Percentiles rank a stretch among this genome's conserved stretches.
phyloP scores from a whole-genome alignment of 1,140 invertebrate species.

The Trachelipus rathkii region DNA sequence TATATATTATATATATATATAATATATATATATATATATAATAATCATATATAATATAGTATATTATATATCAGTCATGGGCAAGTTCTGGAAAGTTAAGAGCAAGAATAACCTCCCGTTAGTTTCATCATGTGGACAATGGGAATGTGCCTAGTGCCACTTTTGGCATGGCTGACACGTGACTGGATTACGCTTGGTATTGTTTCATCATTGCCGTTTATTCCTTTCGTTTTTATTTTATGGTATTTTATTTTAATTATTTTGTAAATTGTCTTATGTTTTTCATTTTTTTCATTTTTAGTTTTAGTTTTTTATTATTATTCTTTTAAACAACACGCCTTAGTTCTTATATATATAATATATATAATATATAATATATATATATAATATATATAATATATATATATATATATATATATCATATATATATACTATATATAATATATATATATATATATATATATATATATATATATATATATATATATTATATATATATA shows the following conservation, averaged over 20 bases:
- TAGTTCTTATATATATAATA: too few species aligned
- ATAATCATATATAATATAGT: too few species aligned
- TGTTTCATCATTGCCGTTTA: slow-evolving; percentile 47
- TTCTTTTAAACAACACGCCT: too few species aligned
- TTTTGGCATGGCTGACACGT: slow-evolving; percentile 48
- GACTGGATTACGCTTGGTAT: slow-evolving; percentile 48
- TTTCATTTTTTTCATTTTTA: neutral
- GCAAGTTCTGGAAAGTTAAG: slow-evolving; percentile 47
- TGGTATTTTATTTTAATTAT: slow-evolving; percentile 32
- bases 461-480: slow-evolving; percentile 10
- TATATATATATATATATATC: too few species aligned
- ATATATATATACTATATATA: too few species aligned
- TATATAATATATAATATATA: too few species aligned
- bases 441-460: slow-evolving; percentile 7
- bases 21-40: too few species aligned
- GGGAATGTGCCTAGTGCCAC: slow-evolving; percentile 48
- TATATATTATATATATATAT: too few species aligned
- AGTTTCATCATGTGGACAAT: slow-evolving; percentile 48
- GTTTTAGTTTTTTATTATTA: too few species aligned
- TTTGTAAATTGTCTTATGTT: neutral
- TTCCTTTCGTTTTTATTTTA: slow-evolving; percentile 43
- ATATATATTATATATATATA: neutral
- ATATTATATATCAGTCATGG: slow-evolving; percentile 46
- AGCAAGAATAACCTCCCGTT: slow-evolving; percentile 47
- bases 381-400: too few species aligned